A percentile compares a stretch with the other conserved stretches of the same genome.
phyloP scores from a whole-genome alignment of 2,113 vertebrate genomes.

The Carassius carassius region DNA sequence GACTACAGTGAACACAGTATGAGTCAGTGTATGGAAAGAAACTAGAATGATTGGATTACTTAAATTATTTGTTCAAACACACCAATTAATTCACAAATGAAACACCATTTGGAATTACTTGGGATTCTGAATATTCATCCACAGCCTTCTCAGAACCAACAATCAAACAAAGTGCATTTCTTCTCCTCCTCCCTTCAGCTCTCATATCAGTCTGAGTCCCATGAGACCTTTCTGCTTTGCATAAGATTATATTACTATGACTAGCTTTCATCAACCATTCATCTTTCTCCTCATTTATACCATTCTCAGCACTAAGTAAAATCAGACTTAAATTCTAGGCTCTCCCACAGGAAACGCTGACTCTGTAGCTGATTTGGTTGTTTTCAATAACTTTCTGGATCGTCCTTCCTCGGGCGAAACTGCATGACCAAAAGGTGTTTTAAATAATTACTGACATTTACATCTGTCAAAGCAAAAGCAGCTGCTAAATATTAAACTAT shows the following conservation, averaged over 20 bases:
- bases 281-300: constrained; percentile 29
- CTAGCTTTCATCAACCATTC: constrained; percentile 3
- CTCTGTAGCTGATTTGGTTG: constrained; percentile 63
- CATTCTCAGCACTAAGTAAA: neutral
- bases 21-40: neutral
- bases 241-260: neutral
- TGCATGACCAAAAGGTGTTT: constrained; percentile 72
- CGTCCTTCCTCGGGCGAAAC: constrained; percentile 55
- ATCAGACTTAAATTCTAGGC: constrained; percentile 60
- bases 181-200: no score
- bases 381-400: constrained; percentile 68
- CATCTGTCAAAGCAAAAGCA: constrained; percentile 73
- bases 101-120: neutral
- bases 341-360: constrained; percentile 66
- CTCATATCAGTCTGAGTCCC: neutral
- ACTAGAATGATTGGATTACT: neutral
- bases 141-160: neutral
- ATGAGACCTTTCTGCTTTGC: neutral
- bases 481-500: constrained; percentile 67
- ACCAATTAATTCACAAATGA: neutral
- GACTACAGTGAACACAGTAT: neutral
- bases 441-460: constrained; percentile 77
- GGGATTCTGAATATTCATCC: no score
- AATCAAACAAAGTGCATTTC: neutral
- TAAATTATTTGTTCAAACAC: neutral